phyloP scores from a whole-genome alignment of 2,888 invertebrate genomes.

The Oscheius onirici region DNA sequence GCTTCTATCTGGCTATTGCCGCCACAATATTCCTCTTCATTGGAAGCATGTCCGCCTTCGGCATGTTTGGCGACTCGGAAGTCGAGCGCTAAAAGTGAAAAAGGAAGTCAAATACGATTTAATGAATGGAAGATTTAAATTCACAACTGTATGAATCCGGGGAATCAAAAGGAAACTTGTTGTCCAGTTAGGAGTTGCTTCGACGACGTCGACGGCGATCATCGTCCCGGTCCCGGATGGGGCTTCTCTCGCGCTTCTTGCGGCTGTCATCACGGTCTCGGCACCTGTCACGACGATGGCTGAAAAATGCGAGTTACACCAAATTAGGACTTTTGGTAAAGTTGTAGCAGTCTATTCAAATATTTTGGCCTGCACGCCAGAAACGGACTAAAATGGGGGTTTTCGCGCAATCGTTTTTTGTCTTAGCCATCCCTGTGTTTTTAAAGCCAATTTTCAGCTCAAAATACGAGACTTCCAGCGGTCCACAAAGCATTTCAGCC shows the following conservation, averaged over 20 bases:
- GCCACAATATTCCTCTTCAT: slow-evolving; percentile 50
- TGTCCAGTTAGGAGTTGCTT: slow-evolving; percentile 6
- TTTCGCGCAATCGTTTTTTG: too few species aligned
- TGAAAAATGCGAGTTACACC: not conserved
- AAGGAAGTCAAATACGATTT: not conserved
- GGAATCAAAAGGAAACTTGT: not conserved
- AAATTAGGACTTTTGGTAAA: not conserved
- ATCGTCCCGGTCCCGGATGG: slow-evolving; percentile 18
- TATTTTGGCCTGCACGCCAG: too few species aligned
- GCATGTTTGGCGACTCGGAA: slow-evolving; percentile 7
- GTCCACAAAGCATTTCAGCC: too few species aligned
- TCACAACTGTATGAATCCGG: not conserved
- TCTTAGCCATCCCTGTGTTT: too few species aligned
- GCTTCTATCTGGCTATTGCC: slow-evolving; percentile 50
- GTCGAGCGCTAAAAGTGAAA: slow-evolving; percentile 2
- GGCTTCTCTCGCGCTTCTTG: not conserved
- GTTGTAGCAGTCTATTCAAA: too few species aligned
- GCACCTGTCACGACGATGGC: slow-evolving; percentile 20
- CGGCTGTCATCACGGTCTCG: slow-evolving; percentile 24
- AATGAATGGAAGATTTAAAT: slow-evolving; percentile 3
- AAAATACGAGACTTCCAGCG: too few species aligned
- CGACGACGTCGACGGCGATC: slow-evolving; percentile 30
- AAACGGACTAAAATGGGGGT: too few species aligned
- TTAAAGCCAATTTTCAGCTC: too few species aligned
- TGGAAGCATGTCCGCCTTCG: slow-evolving; percentile 30